Conservation (phyloP, 2,797 vertebrate genomes). For the Pantherophis vulpinus region DNA sequence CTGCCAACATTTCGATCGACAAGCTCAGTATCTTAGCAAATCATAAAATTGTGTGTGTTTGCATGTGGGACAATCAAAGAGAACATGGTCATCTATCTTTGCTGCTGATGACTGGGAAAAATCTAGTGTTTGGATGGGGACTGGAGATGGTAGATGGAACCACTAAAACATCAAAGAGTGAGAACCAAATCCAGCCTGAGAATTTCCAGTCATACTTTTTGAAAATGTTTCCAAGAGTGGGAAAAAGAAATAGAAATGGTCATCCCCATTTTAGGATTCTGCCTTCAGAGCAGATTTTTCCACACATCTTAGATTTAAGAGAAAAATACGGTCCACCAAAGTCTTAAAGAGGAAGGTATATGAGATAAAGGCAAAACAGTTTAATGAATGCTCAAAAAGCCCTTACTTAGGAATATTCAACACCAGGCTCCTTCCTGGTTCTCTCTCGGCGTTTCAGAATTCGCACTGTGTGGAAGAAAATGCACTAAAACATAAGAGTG, state of each 20-base stretch:
- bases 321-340: too few species aligned
- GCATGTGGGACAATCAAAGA: not conserved
- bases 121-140: too few species aligned
- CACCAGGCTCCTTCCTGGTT: too few species aligned
- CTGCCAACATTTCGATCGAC: too few species aligned
- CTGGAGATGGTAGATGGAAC: not conserved
- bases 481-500: not conserved
- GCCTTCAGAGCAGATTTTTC: too few species aligned
- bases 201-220: not conserved
- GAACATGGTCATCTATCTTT: not conserved
- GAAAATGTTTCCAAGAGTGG: not conserved
- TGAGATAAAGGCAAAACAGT: too few species aligned
- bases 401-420: not conserved
- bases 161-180: not conserved
- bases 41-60: not conserved
- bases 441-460: not conserved
- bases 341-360: too few species aligned
- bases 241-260: not conserved
- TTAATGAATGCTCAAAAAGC: not conserved
- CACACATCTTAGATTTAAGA: too few species aligned
- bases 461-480: not conserved
- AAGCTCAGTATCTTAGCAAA: too few species aligned
- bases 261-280: not conserved
- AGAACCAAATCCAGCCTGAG: too few species aligned
- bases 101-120: not conserved